These are phyloP conservation scores for Halcyon leucocephala DNA, from an alignment of 2,797 vertebrate species.

Conservation along the genomic window DNA sequence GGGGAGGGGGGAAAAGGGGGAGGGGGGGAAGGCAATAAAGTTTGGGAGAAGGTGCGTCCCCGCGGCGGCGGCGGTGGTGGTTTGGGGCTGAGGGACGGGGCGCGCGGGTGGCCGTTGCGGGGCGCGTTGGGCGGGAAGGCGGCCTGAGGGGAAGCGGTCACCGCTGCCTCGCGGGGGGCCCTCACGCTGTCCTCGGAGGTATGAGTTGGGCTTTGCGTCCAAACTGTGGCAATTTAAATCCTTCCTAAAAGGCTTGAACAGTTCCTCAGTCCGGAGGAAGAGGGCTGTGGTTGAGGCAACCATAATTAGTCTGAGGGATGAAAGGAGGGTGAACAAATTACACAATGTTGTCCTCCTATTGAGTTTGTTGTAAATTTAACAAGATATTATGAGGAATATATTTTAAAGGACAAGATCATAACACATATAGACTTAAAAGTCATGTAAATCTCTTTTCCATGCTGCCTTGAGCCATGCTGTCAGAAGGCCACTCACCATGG, in stretches of 20 bases:
- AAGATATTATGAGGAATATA: neutral
- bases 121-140: constrained; percentile 26
- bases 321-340: neutral
- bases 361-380: neutral
- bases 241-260: neutral
- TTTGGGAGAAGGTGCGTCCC: constrained; percentile 3
- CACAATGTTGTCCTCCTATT: neutral
- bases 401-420: neutral
- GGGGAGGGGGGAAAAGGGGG: too few species aligned
- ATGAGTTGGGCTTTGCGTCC: neutral
- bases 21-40: neutral
- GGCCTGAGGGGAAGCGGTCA: neutral
- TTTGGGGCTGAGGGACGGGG: neutral
- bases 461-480: neutral
- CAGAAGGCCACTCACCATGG: neutral
- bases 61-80: too few species aligned
- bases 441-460: neutral
- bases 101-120: neutral
- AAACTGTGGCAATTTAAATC: fast-evolving
- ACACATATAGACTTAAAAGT: neutral
- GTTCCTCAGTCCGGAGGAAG: neutral
- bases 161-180: neutral
- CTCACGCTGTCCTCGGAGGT: neutral
- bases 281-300: neutral
- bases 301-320: neutral